phyloP scores from a whole-genome alignment of 2,113 vertebrate species.

The Myiozetetes cayanensis region DNA sequence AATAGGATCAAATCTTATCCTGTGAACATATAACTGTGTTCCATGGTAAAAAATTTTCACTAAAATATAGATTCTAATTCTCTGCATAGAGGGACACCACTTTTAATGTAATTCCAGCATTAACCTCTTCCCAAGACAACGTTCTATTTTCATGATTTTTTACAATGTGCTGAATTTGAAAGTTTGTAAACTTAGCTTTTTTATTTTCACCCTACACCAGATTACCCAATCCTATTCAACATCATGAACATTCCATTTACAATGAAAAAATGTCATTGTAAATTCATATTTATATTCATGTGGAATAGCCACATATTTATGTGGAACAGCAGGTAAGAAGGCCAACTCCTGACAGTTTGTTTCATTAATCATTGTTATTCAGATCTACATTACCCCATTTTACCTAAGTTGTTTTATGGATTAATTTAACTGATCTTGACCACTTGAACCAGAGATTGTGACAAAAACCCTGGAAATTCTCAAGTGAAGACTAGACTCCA shows the following conservation, averaged over 20 bases:
- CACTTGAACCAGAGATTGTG: background rate
- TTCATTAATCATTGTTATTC: background rate
- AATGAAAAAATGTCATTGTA: background rate
- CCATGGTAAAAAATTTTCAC: background rate
- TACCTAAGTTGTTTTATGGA: background rate
- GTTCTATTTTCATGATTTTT: background rate
- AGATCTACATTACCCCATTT: background rate
- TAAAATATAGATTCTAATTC: background rate
- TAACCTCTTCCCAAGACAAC: background rate
- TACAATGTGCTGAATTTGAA: background rate
- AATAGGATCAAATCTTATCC: background rate
- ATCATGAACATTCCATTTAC: background rate
- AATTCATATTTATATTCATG: background rate
- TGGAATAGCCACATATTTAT: background rate
- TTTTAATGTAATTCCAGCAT: background rate
- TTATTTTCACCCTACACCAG: background rate
- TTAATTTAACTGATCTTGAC: background rate
- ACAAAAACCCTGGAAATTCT: background rate
- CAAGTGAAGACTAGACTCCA: background rate
- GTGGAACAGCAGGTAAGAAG: background rate
- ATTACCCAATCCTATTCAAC: background rate
- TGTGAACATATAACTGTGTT: background rate
- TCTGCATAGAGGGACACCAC: background rate
- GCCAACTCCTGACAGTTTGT: background rate
- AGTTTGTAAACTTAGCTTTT: background rate